Evolutionary conservation across 2,888 invertebrate genomes (phyloP).

Genomic region (Rotaria sp.): DNA sequence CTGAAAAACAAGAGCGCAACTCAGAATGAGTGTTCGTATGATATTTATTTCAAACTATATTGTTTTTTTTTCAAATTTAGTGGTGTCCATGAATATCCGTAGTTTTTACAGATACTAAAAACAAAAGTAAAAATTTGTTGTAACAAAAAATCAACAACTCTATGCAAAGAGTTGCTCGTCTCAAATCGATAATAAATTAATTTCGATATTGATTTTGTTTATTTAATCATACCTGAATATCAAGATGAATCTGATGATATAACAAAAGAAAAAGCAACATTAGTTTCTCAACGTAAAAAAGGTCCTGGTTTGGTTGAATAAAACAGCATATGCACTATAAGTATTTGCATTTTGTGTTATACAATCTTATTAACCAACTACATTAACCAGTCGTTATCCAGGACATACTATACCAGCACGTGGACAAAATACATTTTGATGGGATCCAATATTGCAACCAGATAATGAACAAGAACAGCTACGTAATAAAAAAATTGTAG

Average conservation of each 20-base stretch:
- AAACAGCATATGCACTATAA: slow-evolving; percentile 82
- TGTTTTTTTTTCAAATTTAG: too few relatives aligned
- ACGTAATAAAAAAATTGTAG: slow-evolving; percentile 69
- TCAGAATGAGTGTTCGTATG: too few relatives aligned
- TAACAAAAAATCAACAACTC: too few relatives aligned
- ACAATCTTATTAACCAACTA: slow-evolving; percentile 57
- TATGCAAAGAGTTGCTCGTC: too few relatives aligned
- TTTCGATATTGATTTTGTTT: too few relatives aligned
- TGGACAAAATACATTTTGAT: slow-evolving; percentile 81
- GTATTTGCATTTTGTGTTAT: slow-evolving; percentile 70
- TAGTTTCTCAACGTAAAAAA: slow-evolving; percentile 70
- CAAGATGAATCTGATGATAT: slow-evolving; percentile 87
- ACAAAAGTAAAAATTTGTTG: too few relatives aligned
- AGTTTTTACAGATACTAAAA: too few relatives aligned
- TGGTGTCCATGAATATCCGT: too few relatives aligned
- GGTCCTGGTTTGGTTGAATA: slow-evolving; percentile 87
- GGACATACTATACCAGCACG: slow-evolving; percentile 80
- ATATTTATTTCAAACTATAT: too few relatives aligned
- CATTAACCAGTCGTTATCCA: slow-evolving; percentile 72
- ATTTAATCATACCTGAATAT: slow-evolving; percentile 67
- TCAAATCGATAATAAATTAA: too few relatives aligned
- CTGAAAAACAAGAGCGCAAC: too few relatives aligned
- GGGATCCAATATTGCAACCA: slow-evolving; percentile 81
- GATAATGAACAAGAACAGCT: slow-evolving; percentile 55
- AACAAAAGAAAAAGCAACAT: slow-evolving; percentile 74